Evolutionary conservation across 1,140 invertebrate species (phyloP), one percentile per base, ranked within the genome.

Genomic region (Conus ventricosus): DNA sequence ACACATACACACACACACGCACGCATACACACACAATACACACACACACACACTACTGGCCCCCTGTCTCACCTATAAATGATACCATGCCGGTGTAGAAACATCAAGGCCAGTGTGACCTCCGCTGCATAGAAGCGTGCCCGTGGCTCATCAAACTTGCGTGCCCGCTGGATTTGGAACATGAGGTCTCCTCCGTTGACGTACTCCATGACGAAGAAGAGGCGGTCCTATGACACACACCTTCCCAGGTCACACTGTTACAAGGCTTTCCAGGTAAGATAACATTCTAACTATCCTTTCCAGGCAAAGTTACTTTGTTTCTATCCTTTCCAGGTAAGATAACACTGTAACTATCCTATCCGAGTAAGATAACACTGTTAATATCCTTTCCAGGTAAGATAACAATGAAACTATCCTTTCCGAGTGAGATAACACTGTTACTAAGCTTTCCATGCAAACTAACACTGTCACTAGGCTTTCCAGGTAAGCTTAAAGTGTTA

Each of bases 121-220:
- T 99, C 99, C 23, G 99, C 99, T 25, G 99, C 98, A 96, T 99
- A 99, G 95, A 99, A 99, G 92, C 98, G 96, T 23, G 99, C 98
- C 75, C 99, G 96, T 53, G 97, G 97, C 95, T 99, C 99, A 95
- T 99, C 99, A 95, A 99, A 99, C 95, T 99, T 99, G 86, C 98
- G 96, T 80, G 98, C 98, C 93, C 98, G 97, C 96, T 99, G 99
- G 94, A 99, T 99, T 97, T 99, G 99, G 96, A 99, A 99, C 99
- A 99, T 99, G 89, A 99, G 96, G 96, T 99, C 99, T 93, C 99
- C 99, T 93, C 99, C 99, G 95, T 99, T 99, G 8, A 99, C 98
- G 95, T 99, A 99, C 95, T 99, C 98, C 98, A 99, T 99, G 84
- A 99, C 99, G 96, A 99, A 99, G 96, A 99, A 99, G 86, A 99